Evolutionary conservation across 2,888 invertebrate genomes (phyloP), one percentile per base, ranked within the genome.

Genomic region (Platycheirus rosarum): DNA sequence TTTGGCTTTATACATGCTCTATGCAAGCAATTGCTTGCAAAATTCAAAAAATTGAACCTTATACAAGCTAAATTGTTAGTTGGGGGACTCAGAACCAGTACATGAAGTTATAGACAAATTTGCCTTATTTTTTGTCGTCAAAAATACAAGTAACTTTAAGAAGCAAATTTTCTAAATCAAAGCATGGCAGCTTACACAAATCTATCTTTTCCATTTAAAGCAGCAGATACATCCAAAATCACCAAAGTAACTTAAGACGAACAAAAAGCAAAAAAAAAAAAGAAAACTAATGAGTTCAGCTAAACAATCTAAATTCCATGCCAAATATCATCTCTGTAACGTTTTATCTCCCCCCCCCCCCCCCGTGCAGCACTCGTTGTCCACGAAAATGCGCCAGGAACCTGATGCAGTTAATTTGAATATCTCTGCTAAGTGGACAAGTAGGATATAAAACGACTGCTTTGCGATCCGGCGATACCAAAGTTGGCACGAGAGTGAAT

Each of bases 341-440:
- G 53, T 53, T 42, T 66, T 13, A 53, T 53, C 32, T 68, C 16
- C 16, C 18, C 60, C 51, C 8, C 42, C 29, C 3, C 13, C 1
- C 23, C 16, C 0, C 16, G 8, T 6, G 1, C 32, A n/a, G n/a
- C n/a, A n/a, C n/a, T n/a, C n/a, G n/a, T n/a, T n/a, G n/a, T n/a
- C 40, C 32, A 42, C 69, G 44, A 32, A 44, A 1, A 35, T 11
- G 3, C 20, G 29, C 49, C 53, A 53, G 35, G 66, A 66, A 69
- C 68, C 55, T 62, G 57, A 57, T 57, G 68, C 26, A 46, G 26
- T 63, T 65, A 62, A 82, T 82, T 77, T 73, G 51, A 71, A 77
- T 77, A 82, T 68, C 70, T 66, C 68, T 7, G 20, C 71, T 29
- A 73, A 73, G 62, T 63, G 66, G 60, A 76, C 71, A 77, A 71